Conservation (phyloP, 2,797 vertebrate species). For the Spondyliosoma cantharus region DNA sequence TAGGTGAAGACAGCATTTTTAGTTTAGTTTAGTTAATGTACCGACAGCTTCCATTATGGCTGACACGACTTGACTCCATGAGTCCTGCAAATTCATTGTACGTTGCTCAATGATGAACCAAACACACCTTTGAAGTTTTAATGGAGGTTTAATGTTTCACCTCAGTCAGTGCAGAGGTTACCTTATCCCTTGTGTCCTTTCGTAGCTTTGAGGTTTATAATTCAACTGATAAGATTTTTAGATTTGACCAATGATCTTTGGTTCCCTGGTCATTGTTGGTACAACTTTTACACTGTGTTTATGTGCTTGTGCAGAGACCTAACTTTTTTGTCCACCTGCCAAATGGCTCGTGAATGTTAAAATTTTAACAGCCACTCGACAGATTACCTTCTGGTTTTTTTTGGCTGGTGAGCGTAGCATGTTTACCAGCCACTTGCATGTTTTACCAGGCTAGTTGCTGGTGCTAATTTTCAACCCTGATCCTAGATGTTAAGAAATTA, state of each 20-base stretch:
- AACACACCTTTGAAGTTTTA: neutral
- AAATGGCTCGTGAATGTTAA: too few relatives aligned
- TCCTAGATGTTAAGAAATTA: neutral
- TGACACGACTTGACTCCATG: neutral
- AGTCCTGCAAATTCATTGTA: neutral
- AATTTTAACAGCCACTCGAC: too few relatives aligned
- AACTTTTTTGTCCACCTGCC: neutral
- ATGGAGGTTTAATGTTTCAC: constrained; percentile 27
- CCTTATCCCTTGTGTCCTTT: neutral
- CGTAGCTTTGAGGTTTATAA: neutral
- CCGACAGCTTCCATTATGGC: too few relatives aligned
- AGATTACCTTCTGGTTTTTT: too few relatives aligned
- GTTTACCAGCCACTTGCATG: too few relatives aligned
- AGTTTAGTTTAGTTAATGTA: too few relatives aligned
- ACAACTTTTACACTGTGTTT: neutral
- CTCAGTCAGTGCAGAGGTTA: neutral
- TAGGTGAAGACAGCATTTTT: too few relatives aligned
- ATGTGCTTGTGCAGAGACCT: neutral
- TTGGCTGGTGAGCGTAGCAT: too few relatives aligned
- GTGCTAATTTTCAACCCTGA: too few relatives aligned
- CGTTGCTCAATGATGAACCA: constrained; percentile 8
- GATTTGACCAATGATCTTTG: neutral
- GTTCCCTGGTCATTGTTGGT: neutral
- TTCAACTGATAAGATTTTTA: neutral
- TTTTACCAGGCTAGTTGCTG: too few relatives aligned